Evolutionary conservation across 92 coral and sea anemone species (phyloP).

Genomic region (Siderastrea siderea): DNA sequence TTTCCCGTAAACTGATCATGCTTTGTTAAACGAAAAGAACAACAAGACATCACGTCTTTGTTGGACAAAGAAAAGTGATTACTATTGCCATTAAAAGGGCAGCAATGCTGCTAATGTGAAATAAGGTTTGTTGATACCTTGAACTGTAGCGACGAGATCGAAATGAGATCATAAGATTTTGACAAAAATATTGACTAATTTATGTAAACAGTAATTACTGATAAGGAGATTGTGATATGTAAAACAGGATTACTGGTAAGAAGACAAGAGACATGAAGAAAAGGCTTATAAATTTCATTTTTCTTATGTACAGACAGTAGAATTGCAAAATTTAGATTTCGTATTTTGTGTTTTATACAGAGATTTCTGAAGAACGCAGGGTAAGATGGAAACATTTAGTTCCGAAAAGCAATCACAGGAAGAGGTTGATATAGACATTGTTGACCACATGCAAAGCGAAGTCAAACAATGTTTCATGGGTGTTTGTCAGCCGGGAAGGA

Average conservation of each 20-base stretch:
- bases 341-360: neutral
- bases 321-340: slow-evolving; percentile 5
- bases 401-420: no score
- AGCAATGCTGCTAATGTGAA: no score
- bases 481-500: no score
- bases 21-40: no score
- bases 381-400: neutral
- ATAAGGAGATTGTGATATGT: neutral
- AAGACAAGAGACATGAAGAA: neutral
- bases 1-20: no score
- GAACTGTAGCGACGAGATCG: neutral
- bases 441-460: no score
- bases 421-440: no score
- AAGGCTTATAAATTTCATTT: neutral
- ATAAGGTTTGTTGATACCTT: neutral
- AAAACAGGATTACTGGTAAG: neutral
- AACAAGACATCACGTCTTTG: no score
- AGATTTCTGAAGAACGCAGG: neutral
- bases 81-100: no score
- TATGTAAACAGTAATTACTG: neutral
- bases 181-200: neutral
- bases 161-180: neutral
- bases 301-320: neutral
- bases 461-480: no score
- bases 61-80: no score